A percentile compares a stretch with the other conserved stretches of the same genome.
These are phyloP conservation scores for Brachyistius frenatus DNA, from an alignment of 2,113 vertebrate genomes.

Conservation along the genomic window DNA sequence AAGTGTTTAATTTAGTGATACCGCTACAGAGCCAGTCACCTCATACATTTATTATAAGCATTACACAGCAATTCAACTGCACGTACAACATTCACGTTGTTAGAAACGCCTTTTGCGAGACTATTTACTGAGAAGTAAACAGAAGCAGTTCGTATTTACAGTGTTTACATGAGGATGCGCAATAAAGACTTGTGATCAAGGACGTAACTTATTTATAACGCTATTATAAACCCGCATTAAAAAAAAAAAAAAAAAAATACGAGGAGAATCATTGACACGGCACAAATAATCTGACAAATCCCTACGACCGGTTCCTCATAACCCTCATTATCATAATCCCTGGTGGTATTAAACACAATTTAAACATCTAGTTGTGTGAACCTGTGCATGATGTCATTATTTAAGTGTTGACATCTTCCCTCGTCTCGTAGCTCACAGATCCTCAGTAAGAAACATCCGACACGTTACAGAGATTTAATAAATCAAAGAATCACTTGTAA, in stretches of 20 bases:
- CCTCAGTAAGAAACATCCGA: constrained; percentile 36
- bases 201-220: neutral
- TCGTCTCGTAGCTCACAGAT: constrained; percentile 11
- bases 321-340: neutral
- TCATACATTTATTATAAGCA: constrained; percentile 19
- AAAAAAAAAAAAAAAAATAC: neutral
- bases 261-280: neutral
- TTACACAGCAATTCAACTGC: constrained; percentile 28
- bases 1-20: constrained; percentile 42
- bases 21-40: constrained; percentile 5
- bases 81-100: neutral
- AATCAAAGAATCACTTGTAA: neutral
- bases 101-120: no score
- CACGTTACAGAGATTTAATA: neutral
- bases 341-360: neutral
- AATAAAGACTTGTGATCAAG: neutral
- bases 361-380: neutral
- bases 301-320: neutral
- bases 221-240: neutral
- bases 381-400: neutral
- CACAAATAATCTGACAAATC: neutral
- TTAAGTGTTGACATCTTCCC: neutral
- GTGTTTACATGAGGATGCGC: neutral
- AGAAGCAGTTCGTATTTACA: no score
- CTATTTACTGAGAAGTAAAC: no score